These are phyloP conservation scores for Aspidapion aeneum DNA, from an alignment of 2,888 invertebrate genomes.

Conservation along the genomic window DNA sequence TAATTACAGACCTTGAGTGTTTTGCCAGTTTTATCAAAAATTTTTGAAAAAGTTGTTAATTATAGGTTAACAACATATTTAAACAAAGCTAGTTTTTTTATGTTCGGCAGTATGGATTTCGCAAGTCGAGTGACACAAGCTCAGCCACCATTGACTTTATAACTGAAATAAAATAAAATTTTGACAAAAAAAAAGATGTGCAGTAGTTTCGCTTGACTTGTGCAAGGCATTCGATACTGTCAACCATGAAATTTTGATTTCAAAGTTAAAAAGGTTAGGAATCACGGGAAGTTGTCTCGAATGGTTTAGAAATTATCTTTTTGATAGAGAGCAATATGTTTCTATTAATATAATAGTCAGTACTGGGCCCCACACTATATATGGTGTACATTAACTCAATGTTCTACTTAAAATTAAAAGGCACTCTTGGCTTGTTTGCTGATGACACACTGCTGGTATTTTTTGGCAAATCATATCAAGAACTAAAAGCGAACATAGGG, in stretches of 20 bases:
- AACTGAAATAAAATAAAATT: neutral
- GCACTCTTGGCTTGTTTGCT: neutral
- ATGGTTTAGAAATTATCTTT: neutral
- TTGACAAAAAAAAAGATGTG: neutral
- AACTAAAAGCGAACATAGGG: too few relatives aligned
- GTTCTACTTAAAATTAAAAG: neutral
- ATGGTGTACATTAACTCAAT: neutral
- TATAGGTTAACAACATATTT: neutral
- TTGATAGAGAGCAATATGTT: neutral
- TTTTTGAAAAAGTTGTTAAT: neutral
- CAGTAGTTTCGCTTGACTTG: neutral
- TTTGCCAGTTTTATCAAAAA: neutral
- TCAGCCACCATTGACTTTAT: neutral
- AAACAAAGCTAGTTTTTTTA: neutral
- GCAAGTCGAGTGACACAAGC: neutral
- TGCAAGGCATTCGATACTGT: neutral
- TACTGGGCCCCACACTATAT: neutral
- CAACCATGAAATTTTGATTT: neutral
- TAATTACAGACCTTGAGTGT: too few relatives aligned
- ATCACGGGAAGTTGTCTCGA: neutral
- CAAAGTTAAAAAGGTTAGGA: neutral
- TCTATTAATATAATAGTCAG: neutral
- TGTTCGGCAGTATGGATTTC: neutral
- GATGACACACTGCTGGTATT: neutral
- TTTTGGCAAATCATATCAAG: neutral